A percentile compares a stretch with the other conserved stretches of the same genome.
These are phyloP conservation scores for Pimpla rufipes DNA, from an alignment of 2,888 invertebrate species.

Conservation along the genomic window DNA sequence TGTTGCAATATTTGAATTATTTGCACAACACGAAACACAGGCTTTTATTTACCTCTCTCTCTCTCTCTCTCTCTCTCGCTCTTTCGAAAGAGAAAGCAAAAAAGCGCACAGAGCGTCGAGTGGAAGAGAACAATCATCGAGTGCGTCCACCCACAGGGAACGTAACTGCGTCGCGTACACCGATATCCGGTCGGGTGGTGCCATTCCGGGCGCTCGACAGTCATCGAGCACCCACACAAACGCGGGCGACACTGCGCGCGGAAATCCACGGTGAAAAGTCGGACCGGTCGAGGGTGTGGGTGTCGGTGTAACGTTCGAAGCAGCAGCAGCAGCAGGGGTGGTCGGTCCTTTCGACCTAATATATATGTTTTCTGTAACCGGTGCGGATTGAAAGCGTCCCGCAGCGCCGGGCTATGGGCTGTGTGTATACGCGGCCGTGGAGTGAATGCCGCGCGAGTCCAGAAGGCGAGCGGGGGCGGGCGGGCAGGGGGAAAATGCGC, in stretches of 20 bases:
- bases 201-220: conserved; percentile 28
- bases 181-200: conserved; percentile 43
- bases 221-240: conserved; percentile 30
- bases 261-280: conserved; percentile 20
- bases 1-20: conserved; percentile 14
- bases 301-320: conserved; percentile 32
- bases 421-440: conserved; percentile 34
- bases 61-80: too few species aligned
- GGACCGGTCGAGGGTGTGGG: conserved; percentile 4
- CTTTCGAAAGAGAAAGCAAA: too few species aligned
- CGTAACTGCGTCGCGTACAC: conserved; percentile 27
- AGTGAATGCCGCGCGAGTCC: conserved; percentile 28
- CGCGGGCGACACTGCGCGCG: neutral
- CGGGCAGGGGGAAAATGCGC: neutral
- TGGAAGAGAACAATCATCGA: conserved; percentile 27
- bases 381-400: conserved; percentile 61
- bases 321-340: conserved; percentile 23
- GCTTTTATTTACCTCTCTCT: conserved; percentile 37
- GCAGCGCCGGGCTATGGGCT: conserved; percentile 35
- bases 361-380: conserved; percentile 59
- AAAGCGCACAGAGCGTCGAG: neutral
- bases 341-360: conserved; percentile 48
- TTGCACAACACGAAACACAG: neutral
- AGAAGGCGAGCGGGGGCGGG: conserved; percentile 39
- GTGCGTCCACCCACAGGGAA: neutral